phyloP scores from a whole-genome alignment of 37 sponge, comb jelly and placozoan species.

The Eunapius fragilis region DNA sequence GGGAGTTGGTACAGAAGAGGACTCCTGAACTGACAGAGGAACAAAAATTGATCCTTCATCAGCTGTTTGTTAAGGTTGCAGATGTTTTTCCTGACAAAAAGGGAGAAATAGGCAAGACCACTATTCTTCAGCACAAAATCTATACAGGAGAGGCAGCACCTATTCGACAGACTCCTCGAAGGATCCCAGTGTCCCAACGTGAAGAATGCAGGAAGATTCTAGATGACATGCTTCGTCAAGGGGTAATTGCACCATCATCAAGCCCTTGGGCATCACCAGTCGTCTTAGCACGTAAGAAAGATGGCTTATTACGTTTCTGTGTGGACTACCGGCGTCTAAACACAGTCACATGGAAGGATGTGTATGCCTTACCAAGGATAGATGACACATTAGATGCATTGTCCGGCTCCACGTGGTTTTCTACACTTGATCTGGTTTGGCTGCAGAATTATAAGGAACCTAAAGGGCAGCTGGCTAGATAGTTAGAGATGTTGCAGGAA shows the following conservation, averaged over 20 bases:
- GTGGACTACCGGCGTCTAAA: constrained; percentile 59
- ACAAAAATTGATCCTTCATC: not conserved
- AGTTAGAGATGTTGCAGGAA: too few species aligned
- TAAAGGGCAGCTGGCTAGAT: too few species aligned
- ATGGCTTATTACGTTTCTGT: constrained; percentile 38
- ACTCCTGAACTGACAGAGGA: not conserved
- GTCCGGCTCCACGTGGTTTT: constrained; percentile 42
- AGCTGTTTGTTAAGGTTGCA: not conserved
- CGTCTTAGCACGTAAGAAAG: constrained; percentile 49
- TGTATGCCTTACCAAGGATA: constrained; percentile 54
- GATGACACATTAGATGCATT: constrained; percentile 32
- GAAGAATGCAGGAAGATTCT: constrained; percentile 23
- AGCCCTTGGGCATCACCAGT: constrained; percentile 40
- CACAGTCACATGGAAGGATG: constrained; percentile 39
- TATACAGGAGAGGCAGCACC: constrained; percentile 40
- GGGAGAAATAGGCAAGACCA: not conserved
- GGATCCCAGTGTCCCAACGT: constrained; percentile 28
- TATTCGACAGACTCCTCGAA: constrained; percentile 29
- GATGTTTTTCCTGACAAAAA: not conserved
- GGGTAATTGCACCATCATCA: constrained; percentile 11
- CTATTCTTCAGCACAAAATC: constrained; percentile 26
- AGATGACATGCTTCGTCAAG: constrained; percentile 31
- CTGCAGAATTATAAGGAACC: constrained; percentile 28
- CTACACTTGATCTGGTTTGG: constrained; percentile 40
- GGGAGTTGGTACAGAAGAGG: not conserved